These are phyloP conservation scores for Drosophila neonasuta DNA, from an alignment of 2,888 invertebrate genomes.

Conservation along the genomic window DNA sequence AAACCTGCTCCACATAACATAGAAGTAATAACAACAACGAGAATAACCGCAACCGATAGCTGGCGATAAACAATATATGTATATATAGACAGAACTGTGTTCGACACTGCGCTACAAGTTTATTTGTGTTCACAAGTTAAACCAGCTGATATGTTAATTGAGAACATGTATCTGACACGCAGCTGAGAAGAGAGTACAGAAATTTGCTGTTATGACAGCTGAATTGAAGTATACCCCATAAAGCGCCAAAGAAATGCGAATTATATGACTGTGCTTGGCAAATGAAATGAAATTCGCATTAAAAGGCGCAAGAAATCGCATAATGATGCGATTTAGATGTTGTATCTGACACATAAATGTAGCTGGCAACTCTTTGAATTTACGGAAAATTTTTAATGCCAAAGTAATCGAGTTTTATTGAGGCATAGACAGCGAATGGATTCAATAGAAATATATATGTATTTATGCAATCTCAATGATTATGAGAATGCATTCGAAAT, in stretches of 20 bases:
- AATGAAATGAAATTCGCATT: neutral
- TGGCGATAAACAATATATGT: conserved; percentile 6
- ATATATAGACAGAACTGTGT: neutral
- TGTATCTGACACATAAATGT: neutral
- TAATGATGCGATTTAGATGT: neutral
- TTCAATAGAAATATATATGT: neutral
- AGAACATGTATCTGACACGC: neutral
- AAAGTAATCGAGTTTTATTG: neutral
- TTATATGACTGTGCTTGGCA: neutral
- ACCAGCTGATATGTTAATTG: conserved; percentile 10
- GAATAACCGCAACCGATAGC: conserved; percentile 14
- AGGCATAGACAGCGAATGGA: neutral
- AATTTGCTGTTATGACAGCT: conserved; percentile 8
- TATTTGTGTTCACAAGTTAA: conserved; percentile 2
- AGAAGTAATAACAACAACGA: conserved; percentile 34
- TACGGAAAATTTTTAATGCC: neutral
- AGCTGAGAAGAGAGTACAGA: neutral
- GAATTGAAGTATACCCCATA: neutral
- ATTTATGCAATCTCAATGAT: neutral
- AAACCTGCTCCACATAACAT: conserved; percentile 55
- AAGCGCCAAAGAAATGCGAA: neutral
- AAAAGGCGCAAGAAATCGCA: neutral
- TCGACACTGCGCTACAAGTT: conserved; percentile 7
- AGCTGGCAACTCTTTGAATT: neutral
- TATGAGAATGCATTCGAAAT: neutral